Evolutionary conservation across 64 coral and sea anemone genomes (phyloP).

Genomic region (Stichodactyla mertensii): DNA sequence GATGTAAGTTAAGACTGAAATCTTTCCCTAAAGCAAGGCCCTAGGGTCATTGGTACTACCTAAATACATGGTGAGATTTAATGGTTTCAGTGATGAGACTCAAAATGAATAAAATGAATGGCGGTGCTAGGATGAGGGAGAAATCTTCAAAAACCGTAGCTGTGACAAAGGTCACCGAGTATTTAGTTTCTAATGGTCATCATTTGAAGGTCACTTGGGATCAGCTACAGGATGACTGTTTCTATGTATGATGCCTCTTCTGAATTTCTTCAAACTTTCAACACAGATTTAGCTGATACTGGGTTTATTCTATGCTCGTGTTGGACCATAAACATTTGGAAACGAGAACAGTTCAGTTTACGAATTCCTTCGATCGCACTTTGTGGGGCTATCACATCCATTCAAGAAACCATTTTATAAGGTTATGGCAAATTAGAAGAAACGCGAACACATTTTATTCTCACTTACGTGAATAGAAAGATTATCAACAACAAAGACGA

Average conservation of each 20-base stretch:
- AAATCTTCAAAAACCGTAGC: constrained; percentile 13
- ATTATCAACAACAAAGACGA: constrained; percentile 8
- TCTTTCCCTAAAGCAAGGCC: neutral
- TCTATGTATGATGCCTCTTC: constrained; percentile 29
- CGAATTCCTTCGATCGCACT: constrained; percentile 22
- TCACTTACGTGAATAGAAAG: constrained; percentile 2
- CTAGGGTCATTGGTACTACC: constrained; percentile 14
- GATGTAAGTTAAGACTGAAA: neutral
- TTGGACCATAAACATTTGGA: constrained; percentile 12
- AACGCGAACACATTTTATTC: constrained; percentile 5
- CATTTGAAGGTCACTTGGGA: constrained; percentile 28
- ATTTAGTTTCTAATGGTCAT: constrained; percentile 34
- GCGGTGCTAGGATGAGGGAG: neutral
- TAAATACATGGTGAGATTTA: constrained; percentile 34
- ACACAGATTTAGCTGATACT: constrained; percentile 42
- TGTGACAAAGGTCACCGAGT: constrained; percentile 24
- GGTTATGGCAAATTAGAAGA: neutral
- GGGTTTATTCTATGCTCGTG: constrained; percentile 27
- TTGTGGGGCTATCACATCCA: neutral
- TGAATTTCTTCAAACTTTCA: constrained; percentile 38
- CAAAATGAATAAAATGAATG: constrained; percentile 15
- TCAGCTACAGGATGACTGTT: constrained; percentile 26
- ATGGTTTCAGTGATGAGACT: constrained; percentile 11
- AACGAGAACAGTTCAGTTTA: constrained; percentile 8
- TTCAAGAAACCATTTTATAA: neutral